Base-by-base conservation (phyloP, 2,797 vertebrate genomes). In the Enteromius viviparus region DNA sequence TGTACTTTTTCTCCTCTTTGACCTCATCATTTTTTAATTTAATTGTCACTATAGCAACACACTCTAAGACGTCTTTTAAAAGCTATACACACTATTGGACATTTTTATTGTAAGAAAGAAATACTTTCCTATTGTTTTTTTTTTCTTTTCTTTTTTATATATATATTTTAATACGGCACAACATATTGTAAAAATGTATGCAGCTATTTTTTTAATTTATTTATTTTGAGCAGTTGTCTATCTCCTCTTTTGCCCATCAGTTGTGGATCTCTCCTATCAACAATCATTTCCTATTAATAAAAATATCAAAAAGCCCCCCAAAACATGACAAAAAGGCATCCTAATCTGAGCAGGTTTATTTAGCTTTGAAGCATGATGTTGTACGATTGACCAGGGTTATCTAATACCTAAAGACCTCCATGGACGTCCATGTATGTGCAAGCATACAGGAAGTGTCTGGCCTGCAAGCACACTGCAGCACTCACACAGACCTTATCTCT, bases 401-500 rank as follows among this genome's bases (percentile, higher is more conserved):
- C 5, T 15, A 51, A 66, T 49, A 34, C 68, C 81, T 34, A 19
- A 26, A 81, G 11, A 49, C 64, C 47, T 68, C 23, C 37, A 76
- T 19, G 8, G 26, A 76, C 3, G 3, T 69, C 49, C 62, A 32
- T 26, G 71, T 82, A 60, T 47, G 26, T 76, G 49, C 7, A 76
- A 82, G 71, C 8, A 58, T 40, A 15, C 64, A 58, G 29, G 26
- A 69, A 42, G 51, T 82, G 60, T 78, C 37, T 70, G 29, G 64
- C 29, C 42, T 60, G 66, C 42, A 11, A 79, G 58, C 66, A 85
- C 76, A 60, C 78, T 80, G 76, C 34, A 66, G 32, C 45, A 78
- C 84, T 82, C 76, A 83, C 81, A 82, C 81, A 82, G 70, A 81
- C 80, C 80, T 87, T 84, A 86, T 84, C 85, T 85, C 69, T 87